These are phyloP conservation scores for Augochlora pura DNA, from an alignment of 1,140 invertebrate species.

Conservation along the genomic window DNA sequence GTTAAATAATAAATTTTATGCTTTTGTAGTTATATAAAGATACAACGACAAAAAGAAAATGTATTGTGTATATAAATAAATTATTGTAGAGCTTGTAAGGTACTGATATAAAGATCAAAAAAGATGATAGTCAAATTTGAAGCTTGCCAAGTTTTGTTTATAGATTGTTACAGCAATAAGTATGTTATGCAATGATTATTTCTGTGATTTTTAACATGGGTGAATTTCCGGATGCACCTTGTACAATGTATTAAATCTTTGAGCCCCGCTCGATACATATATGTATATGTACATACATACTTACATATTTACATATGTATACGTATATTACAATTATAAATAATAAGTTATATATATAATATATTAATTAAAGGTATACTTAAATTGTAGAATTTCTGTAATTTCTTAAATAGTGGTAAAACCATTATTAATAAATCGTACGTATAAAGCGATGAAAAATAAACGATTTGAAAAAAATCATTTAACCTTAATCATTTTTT, in stretches of 20 bases:
- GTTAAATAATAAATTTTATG: slow-evolving; percentile 56
- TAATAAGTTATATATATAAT: background rate
- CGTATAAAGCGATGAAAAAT: background rate
- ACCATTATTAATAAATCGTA: slow-evolving; percentile 26
- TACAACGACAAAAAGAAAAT: slow-evolving; percentile 52
- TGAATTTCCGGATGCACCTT: slow-evolving; percentile 14
- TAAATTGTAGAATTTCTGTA: slow-evolving; percentile 49
- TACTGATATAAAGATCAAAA: slow-evolving; percentile 35
- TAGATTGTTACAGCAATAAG: slow-evolving; percentile 33
- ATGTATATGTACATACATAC: too few species aligned
- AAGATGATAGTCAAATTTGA: slow-evolving; percentile 16
- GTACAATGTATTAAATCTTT: slow-evolving; percentile 12
- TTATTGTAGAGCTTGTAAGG: slow-evolving; percentile 56
- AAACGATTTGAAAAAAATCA: background rate
- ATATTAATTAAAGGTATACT: slow-evolving; percentile 17
- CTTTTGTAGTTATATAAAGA: slow-evolving; percentile 56
- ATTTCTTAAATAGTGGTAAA: slow-evolving; percentile 45
- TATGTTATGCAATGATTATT: slow-evolving; percentile 33
- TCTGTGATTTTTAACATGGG: slow-evolving; percentile 40
- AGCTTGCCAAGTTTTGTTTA: slow-evolving; percentile 36
- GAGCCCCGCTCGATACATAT: background rate
- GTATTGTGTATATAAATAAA: slow-evolving; percentile 49
- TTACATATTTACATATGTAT: too few species aligned
- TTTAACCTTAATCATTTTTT: background rate
- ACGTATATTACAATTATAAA: too few species aligned